Evolutionary conservation across 1,140 invertebrate species (phyloP).

Genomic region (Uloborus diversus): DNA sequence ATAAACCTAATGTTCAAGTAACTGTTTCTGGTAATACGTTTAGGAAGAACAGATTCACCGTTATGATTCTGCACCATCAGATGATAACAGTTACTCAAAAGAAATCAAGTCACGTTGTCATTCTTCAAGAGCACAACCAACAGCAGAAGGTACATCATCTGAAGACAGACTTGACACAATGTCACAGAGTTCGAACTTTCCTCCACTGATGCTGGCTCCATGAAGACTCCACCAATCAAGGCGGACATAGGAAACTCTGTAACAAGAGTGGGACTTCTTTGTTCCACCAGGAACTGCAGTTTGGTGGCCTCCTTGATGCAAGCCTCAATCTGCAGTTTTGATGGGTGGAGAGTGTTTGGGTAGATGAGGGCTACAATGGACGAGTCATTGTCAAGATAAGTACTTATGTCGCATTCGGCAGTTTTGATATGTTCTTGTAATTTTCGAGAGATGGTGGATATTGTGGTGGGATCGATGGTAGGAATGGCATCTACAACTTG

Average conservation of each 20-base stretch:
- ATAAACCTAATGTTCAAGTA: too few relatives aligned
- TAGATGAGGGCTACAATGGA: slow-evolving; percentile 82
- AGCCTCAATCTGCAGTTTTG: slow-evolving; percentile 77
- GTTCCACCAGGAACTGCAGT: slow-evolving; percentile 77
- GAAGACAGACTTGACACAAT: not conserved
- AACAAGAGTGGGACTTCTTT: slow-evolving; percentile 37
- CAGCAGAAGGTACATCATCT: not conserved
- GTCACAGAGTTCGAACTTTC: not conserved
- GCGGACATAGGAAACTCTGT: slow-evolving; percentile 41
- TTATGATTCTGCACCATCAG: too few relatives aligned
- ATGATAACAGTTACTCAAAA: too few relatives aligned
- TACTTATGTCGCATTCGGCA: slow-evolving; percentile 80
- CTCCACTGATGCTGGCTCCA: not conserved
- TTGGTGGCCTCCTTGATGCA: slow-evolving; percentile 88
- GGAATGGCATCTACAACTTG: slow-evolving; percentile 67
- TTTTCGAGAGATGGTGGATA: slow-evolving; percentile 75
- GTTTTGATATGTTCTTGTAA: slow-evolving; percentile 79
- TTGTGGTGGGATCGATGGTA: slow-evolving; percentile 71
- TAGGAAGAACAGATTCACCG: too few relatives aligned
- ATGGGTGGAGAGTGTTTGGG: slow-evolving; percentile 70
- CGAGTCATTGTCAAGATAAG: slow-evolving; percentile 81
- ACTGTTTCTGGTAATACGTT: too few relatives aligned
- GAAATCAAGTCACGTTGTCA: too few relatives aligned
- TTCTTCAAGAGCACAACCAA: too few relatives aligned
- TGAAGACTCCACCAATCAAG: slow-evolving; percentile 15